Base-by-base conservation (phyloP, 2,888 invertebrate genomes). In the Drosophila putrida region DNA sequence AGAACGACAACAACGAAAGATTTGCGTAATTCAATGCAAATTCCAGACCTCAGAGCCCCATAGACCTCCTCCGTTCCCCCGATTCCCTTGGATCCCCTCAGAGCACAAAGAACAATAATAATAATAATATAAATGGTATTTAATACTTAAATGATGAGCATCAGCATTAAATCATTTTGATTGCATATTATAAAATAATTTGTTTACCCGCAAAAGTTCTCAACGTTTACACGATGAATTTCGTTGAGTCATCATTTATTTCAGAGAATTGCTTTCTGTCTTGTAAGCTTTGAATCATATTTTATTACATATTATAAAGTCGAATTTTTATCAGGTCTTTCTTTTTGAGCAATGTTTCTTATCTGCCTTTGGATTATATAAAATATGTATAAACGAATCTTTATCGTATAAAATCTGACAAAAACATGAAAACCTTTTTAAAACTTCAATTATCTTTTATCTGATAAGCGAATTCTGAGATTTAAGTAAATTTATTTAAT, bases 1-100 rank as follows among this genome's bases (percentile, higher is more conserved):
- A 13, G 72, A 64, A 51, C 49, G 62, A 51, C 49, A 62, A 47
- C 49, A 64, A 10, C 33, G 33, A 43, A 46, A 28, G 27, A 60
- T 74, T 78, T 66, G 68, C 73, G 80, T 78, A 78, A 82, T 39
- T 68, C 64, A 83, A 88, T 71, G 75, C 80, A 50, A 53, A 47
- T 44, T 59, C 33, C 70, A 77, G 54, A 64, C 49, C 62, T 51
- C 67, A 71, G 54, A 71, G 55, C 69, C 59, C 61, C 36, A n/a
- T 10, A 13, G 4, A 38, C 43, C 28, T 36, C 28, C 13, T 15
- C 15, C 2, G n/a, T 4, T 15, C 35, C 33, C 11, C 10, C 20
- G 20, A 20, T 2, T 11, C 20, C 20, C 41, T 11, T 36, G 20
- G 20, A 8, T 13, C 28, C 10, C 11, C 55, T 39, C 57, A 35